A percentile compares a stretch with the other conserved stretches of the same genome.
phyloP scores from a whole-genome alignment of 2,888 invertebrate genomes.

The Polietes domitor region DNA sequence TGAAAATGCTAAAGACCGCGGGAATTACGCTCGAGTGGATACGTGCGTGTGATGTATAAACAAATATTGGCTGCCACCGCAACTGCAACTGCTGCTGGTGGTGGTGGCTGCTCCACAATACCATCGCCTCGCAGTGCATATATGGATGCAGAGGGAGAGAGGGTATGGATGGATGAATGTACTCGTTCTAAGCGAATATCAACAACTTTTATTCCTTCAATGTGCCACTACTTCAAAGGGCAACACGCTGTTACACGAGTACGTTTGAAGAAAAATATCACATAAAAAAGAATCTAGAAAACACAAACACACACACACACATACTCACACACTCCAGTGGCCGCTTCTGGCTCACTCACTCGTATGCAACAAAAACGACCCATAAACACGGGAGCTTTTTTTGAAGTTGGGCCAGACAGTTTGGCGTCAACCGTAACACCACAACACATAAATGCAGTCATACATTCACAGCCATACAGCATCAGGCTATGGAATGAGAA shows the following conservation, averaged over 20 bases:
- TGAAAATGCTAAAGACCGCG: constrained; percentile 60
- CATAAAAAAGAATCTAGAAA: constrained; percentile 25
- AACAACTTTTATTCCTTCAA: constrained; percentile 42
- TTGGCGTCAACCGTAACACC: constrained; percentile 58
- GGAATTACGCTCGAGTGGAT: constrained; percentile 65
- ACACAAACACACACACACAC: constrained; percentile 25
- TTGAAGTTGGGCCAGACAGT: constrained; percentile 61
- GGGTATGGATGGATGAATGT: not conserved
- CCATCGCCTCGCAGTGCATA: not conserved
- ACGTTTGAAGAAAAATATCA: constrained; percentile 27
- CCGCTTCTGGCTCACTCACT: not conserved
- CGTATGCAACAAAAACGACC: constrained; percentile 47
- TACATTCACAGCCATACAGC: not conserved
- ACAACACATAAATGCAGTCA: constrained; percentile 49
- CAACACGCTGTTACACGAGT: constrained; percentile 61
- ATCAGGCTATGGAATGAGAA: not conserved
- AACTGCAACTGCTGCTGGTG: constrained; percentile 21
- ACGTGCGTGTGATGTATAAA: constrained; percentile 57
- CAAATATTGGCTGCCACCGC: constrained; percentile 36
- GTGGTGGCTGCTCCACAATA: constrained; percentile 18
- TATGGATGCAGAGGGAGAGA: too few relatives aligned
- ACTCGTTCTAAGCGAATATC: constrained; percentile 26
- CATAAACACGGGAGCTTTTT: constrained; percentile 61
- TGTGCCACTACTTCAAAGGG: constrained; percentile 51
- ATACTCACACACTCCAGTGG: not conserved